Conservation (phyloP, 2,113 vertebrate genomes). For the Addax nasomaculatus region DNA sequence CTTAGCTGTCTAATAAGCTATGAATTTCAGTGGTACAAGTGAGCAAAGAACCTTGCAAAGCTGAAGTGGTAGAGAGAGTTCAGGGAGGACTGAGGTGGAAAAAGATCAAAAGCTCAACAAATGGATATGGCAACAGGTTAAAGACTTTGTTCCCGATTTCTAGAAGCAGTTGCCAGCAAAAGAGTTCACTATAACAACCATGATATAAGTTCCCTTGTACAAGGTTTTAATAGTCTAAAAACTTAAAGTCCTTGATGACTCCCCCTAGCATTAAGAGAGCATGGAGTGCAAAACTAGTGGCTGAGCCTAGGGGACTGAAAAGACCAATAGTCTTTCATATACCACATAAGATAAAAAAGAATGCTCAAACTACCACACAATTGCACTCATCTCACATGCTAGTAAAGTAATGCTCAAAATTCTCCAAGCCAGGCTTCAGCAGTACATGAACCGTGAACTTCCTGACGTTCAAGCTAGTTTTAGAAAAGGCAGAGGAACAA, state of each 20-base stretch:
- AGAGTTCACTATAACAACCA: background rate
- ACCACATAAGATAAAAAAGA: background rate
- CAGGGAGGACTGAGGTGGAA: background rate
- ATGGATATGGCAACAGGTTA: background rate
- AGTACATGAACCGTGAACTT: too few species aligned
- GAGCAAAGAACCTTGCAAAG: background rate
- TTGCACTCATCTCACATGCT: too few species aligned
- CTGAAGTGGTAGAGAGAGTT: background rate
- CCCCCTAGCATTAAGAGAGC: background rate
- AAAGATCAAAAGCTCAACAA: slow-evolving; percentile 1
- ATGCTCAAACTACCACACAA: too few species aligned
- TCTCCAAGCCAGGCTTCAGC: too few species aligned
- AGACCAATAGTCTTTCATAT: background rate
- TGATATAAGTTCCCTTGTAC: background rate
- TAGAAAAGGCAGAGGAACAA: too few species aligned
- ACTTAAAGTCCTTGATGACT: background rate
- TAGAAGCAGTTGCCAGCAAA: background rate
- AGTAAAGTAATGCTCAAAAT: too few species aligned
- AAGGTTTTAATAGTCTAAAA: background rate
- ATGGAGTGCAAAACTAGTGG: background rate
- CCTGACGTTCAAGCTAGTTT: too few species aligned
- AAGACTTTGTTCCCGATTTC: background rate
- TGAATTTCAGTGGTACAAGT: background rate
- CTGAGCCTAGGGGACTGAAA: background rate
- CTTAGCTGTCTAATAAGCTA: background rate